Evolutionary conservation across 1,140 invertebrate genomes (phyloP).

Genomic region (Drosophila ficusphila): DNA sequence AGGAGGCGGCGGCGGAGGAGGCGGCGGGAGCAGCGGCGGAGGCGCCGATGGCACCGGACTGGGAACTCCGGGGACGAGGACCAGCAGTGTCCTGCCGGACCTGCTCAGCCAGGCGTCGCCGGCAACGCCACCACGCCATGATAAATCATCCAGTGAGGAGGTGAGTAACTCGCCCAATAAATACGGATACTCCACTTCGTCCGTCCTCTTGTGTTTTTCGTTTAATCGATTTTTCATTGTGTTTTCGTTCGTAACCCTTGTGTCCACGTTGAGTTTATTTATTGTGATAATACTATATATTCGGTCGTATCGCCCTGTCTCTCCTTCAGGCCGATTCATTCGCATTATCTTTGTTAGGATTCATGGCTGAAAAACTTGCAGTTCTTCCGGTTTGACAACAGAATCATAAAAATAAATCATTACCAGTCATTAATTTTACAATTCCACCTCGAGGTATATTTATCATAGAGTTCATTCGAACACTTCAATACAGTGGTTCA

Average conservation of each 20-base stretch:
- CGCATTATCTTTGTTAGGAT: conserved; percentile 14
- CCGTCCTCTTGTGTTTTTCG: conserved; percentile 15
- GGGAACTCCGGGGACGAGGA: conserved; percentile 90
- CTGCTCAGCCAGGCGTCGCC: conserved; percentile 94
- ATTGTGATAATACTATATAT: conserved; percentile 51
- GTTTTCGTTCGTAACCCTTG: conserved; percentile 53
- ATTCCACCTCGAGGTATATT: not conserved
- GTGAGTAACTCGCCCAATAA: conserved; percentile 86
- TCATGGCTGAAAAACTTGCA: not conserved
- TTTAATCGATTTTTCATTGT: conserved; percentile 63
- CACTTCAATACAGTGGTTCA: not conserved
- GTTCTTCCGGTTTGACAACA: conserved; percentile 10
- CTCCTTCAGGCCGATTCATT: conserved; percentile 15
- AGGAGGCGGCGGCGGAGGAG: conserved; percentile 86
- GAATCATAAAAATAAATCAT: not conserved
- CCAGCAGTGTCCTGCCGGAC: conserved; percentile 96
- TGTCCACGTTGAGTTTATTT: conserved; percentile 40
- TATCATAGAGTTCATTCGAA: not conserved
- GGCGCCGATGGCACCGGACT: conserved; percentile 87
- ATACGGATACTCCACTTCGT: conserved; percentile 14
- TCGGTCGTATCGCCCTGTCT: conserved; percentile 26
- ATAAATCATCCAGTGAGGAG: conserved; percentile 97
- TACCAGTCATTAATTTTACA: conserved; percentile 17
- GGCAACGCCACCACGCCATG: conserved; percentile 93
- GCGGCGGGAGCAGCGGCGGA: conserved; percentile 85